Conservation (phyloP, 2,797 vertebrate species). For the Emys orbicularis region DNA sequence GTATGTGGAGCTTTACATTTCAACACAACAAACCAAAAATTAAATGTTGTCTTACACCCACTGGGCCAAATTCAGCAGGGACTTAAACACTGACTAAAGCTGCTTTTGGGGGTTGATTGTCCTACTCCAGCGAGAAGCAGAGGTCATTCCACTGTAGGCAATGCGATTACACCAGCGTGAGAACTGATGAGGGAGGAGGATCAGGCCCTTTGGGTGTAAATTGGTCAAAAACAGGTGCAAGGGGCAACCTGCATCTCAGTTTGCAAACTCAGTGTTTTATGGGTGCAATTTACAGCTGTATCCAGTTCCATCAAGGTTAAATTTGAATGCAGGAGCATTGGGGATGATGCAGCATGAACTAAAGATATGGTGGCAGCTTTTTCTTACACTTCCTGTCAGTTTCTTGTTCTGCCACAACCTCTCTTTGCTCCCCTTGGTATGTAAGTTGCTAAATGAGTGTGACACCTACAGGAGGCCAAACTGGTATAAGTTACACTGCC, state of each 20-base stretch:
- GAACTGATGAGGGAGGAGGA: not conserved
- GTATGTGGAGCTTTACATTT: not conserved
- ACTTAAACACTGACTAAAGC: not conserved
- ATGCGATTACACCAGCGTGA: not conserved
- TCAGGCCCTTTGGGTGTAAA: not conserved
- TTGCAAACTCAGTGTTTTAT: not conserved
- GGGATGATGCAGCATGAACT: not conserved
- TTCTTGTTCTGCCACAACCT: not conserved
- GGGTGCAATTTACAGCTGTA: not conserved
- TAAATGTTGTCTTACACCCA: not conserved
- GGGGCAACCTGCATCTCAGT: not conserved
- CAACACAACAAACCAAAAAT: not conserved
- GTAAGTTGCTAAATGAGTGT: too few relatives aligned
- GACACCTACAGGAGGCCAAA: not conserved
- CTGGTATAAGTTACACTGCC: not conserved
- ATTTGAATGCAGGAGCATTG: not conserved
- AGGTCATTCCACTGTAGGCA: not conserved
- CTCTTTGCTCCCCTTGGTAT: not conserved
- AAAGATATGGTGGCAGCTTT: not conserved
- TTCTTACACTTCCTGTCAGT: not conserved
- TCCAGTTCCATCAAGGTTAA: not conserved
- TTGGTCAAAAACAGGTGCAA: not conserved
- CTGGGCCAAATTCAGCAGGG: not conserved
- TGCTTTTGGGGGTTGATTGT: not conserved
- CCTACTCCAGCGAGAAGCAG: not conserved